Base-by-base conservation (phyloP, 2,888 invertebrate species). In the Leptura quadrifasciata region DNA sequence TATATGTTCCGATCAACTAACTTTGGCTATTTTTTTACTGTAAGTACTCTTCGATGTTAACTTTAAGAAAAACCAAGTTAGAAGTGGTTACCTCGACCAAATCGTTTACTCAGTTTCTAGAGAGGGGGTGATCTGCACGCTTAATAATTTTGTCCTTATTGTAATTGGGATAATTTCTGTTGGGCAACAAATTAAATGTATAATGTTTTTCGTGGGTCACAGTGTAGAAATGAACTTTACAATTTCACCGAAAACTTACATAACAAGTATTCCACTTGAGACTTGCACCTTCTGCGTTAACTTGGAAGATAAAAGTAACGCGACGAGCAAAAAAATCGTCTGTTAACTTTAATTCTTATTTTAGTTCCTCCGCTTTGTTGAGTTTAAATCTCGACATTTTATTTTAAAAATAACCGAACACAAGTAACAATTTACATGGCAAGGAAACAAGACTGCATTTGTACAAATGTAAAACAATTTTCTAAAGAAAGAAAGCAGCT, bases 381-480 rank as follows among this genome's bases (percentile, higher is more conserved):
- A 17, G 39, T 17, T 39, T 12, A 39, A 18, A 35, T 39, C 63
- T 15, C 18, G n/a, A 63, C 63, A n/a, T 63, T 63, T 63, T 21
- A 63, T 63, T 63, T 63, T 39, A 39, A 63, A 20, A 63, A 35
- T 63, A 65, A 58, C 20, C 20, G 24, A 31, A 35, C 58, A 58
- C 52, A 27, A 67, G 54, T 27, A 47, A 67, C 69, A 69, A 58
- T 58, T 58, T 58, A 15, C 69, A 21, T 39, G 20, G 52, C 52
- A 21, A 39, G 57, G 57, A 57, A 47, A 69, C 58, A 18, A 55
- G 27, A 15, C 39, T n/a, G 39, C 31, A 68, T 47, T 68, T 57
- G 69, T 69, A 76, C 69, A 60, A 69, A 72, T 68, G 72, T 72
- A 64, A 70, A 76, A 70, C 70, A 73, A 74, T 73, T 73, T 58